Base-by-base conservation (phyloP, 2,888 invertebrate genomes). In the Thyatira batis region DNA sequence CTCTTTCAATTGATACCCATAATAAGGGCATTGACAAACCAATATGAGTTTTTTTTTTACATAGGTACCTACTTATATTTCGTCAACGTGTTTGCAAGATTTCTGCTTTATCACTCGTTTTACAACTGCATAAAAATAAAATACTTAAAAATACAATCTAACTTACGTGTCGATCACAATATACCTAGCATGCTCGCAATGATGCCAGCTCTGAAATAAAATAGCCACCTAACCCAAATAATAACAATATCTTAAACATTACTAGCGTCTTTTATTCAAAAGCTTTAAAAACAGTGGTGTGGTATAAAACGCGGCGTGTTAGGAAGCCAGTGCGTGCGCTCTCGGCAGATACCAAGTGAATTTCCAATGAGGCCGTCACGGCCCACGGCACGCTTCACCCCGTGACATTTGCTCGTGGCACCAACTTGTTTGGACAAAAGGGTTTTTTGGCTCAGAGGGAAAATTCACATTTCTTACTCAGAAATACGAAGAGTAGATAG, bases 341-440 rank as follows among this genome's bases (percentile, higher is more conserved):
- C 8, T 20, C 33, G 53, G 20, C 65, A 54, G 61, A 61, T 71
- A 69, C 75, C 67, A 71, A 78, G 79, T 81, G 89, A 89, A 89
- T 89, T 77, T 72, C 69, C 84, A 85, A 89, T 85, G 87, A 85
- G 84, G 76, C 76, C 74, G 84, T 84, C 87, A 87, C 81, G 82
- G 79, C 81, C 84, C 87, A 87, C 81, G 82, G 79, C 81, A 82
- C 80, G 86, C 84, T 83, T 81, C 75, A 74, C 76, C 65, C 71
- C 64, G 82, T 85, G 86, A 87, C 88, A 82, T 87, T 86, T 85
- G 88, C 82, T 72, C 76, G 72, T 72, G 78, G 78, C 85, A 75
- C 78, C 80, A 78, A 72, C 69, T 74, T 87, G 82, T 88, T 90
- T 89, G 85, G 84, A 86, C 85, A 86, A 89, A 88, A 82, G 85